Conservation (phyloP, 1,140 invertebrate genomes). For the Brachionus koreanus region DNA sequence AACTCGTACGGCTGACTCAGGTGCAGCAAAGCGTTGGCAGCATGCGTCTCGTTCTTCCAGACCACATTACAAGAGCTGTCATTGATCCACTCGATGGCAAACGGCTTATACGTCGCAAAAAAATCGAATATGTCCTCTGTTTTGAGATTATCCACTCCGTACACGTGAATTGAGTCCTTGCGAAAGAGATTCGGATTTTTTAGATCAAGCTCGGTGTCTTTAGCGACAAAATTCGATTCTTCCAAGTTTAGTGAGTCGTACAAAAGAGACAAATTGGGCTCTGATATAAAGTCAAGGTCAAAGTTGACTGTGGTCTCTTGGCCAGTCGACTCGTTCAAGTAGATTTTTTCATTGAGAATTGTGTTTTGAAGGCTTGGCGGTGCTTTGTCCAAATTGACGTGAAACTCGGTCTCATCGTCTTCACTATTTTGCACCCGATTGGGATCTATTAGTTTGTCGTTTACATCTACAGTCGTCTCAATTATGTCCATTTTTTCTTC, state of each 20-base stretch:
- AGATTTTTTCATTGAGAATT: conserved; percentile 39
- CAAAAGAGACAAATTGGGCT: not conserved
- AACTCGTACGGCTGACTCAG: not conserved
- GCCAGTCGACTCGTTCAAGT: not conserved
- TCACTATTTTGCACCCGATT: not conserved
- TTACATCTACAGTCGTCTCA: not conserved
- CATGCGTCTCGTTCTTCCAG: not conserved
- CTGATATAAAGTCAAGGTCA: not conserved
- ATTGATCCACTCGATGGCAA: conserved; percentile 43
- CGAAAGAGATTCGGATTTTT: not conserved
- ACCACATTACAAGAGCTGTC: conserved; percentile 31
- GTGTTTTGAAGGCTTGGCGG: conserved; percentile 27
- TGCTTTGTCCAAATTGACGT: conserved; percentile 42
- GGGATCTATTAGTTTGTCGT: not conserved
- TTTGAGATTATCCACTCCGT: conserved; percentile 17
- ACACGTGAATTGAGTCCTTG: conserved; percentile 10
- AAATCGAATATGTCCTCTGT: conserved; percentile 36
- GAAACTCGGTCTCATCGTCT: conserved; percentile 26
- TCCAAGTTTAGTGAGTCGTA: not conserved
- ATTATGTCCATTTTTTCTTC: not conserved
- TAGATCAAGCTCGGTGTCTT: not conserved
- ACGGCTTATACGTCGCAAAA: conserved; percentile 11
- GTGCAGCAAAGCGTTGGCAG: not conserved
- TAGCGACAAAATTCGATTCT: not conserved
- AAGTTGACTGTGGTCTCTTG: not conserved